phyloP scores from a whole-genome alignment of 2,888 invertebrate genomes.

The Allolobophora icterica region DNA sequence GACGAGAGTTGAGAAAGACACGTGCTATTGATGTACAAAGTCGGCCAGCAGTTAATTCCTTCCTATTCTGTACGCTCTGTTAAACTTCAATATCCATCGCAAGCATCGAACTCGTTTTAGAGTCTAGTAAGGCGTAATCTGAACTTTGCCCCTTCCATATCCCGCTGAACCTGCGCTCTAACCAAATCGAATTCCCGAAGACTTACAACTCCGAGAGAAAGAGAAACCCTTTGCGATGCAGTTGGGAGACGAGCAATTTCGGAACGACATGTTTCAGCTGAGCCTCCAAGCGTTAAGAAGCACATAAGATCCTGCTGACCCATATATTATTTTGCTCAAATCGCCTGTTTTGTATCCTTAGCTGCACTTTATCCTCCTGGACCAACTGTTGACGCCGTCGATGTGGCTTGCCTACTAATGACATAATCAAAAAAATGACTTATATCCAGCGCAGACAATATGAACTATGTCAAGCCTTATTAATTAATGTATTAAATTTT shows the following conservation, averaged over 20 bases:
- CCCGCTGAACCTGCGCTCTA: background rate
- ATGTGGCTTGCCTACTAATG: background rate
- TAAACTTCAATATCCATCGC: background rate
- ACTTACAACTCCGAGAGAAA: background rate
- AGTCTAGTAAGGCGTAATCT: background rate
- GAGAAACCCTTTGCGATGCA: background rate
- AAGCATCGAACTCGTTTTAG: too few species aligned
- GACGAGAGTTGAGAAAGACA: too few species aligned
- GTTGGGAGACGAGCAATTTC: background rate
- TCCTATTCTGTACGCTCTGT: background rate
- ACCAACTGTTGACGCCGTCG: background rate
- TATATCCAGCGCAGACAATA: background rate
- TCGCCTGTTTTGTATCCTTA: background rate
- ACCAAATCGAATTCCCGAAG: constrained; percentile 2
- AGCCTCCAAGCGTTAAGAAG: background rate
- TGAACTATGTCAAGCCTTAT: background rate
- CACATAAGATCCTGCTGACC: background rate
- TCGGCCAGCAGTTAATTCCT: background rate
- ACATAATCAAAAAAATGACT: background rate
- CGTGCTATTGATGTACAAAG: too few species aligned
- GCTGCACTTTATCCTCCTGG: background rate
- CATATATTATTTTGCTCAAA: background rate
- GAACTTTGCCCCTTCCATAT: background rate
- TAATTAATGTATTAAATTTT: too few species aligned
- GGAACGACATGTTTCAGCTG: background rate